Percentiles rank a stretch among this genome's conserved stretches.
Evolutionary conservation across 2,888 invertebrate species (phyloP).

Genomic region (Aporophyla lueneburgensis): DNA sequence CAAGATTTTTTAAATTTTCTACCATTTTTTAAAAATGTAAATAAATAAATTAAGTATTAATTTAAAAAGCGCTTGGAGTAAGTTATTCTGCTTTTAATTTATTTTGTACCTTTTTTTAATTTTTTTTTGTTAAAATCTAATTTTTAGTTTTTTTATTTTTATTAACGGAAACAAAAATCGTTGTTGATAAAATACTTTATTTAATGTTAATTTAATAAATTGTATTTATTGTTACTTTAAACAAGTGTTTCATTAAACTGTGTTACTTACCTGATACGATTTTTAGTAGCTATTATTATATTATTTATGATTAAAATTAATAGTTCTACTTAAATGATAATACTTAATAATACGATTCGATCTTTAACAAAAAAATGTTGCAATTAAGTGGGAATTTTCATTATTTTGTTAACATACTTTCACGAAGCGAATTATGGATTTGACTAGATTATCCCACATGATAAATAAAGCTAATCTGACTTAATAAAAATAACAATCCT

Average conservation of each 20-base stretch:
- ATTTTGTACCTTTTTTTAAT: slow-evolving; percentile 70
- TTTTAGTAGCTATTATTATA: not conserved
- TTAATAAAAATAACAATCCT: not conserved
- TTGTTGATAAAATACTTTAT: slow-evolving; percentile 79
- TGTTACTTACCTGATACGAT: not conserved
- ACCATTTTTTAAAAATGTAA: slow-evolving; percentile 75
- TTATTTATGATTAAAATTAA: not conserved
- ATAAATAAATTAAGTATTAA: slow-evolving; percentile 74
- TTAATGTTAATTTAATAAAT: slow-evolving; percentile 83
- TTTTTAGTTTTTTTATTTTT: slow-evolving; percentile 57
- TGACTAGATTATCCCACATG: not conserved
- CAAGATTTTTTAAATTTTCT: slow-evolving; percentile 64
- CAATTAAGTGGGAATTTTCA: not conserved
- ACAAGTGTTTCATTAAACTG: slow-evolving; percentile 35
- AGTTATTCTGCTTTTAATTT: slow-evolving; percentile 80
- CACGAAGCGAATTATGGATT: not conserved
- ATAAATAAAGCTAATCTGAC: not conserved
- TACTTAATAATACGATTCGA: not conserved
- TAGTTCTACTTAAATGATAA: not conserved
- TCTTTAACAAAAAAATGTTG: not conserved
- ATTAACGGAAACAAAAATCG: slow-evolving; percentile 64
- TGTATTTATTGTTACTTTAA: slow-evolving; percentile 87
- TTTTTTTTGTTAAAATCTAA: slow-evolving; percentile 59
- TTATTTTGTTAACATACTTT: not conserved
- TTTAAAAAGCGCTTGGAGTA: slow-evolving; percentile 72